Evolutionary conservation across 2,113 vertebrate species (phyloP).

Genomic region (Nerophis ophidion): DNA sequence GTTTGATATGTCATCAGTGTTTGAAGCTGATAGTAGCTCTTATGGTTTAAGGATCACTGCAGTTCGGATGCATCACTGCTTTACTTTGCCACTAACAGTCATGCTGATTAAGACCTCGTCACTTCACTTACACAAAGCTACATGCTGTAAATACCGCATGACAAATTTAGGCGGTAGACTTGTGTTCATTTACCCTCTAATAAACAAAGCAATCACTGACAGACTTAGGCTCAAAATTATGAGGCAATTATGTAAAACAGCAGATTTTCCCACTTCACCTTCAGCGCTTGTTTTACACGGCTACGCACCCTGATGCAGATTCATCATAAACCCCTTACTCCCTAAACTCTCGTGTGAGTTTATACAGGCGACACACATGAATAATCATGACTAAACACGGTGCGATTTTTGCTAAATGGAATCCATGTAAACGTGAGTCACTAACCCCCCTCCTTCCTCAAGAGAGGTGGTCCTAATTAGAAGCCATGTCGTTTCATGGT

Average conservation of each 20-base stretch:
- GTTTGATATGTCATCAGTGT: too few species aligned
- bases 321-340: constrained; percentile 26
- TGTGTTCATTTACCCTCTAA: constrained; percentile 44
- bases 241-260: constrained; percentile 66
- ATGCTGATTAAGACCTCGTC: constrained; percentile 1
- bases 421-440: constrained; percentile 23
- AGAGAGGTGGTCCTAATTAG: constrained; percentile 62
- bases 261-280: constrained; percentile 51
- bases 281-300: constrained; percentile 41
- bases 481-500: constrained; percentile 60
- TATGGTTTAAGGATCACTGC: background rate
- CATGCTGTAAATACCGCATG: constrained; percentile 7
- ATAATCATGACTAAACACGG: constrained; percentile 20
- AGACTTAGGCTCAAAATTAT: constrained; percentile 58
- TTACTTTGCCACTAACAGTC: constrained; percentile 15
- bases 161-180: constrained; percentile 22
- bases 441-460: constrained; percentile 23
- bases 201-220: constrained; percentile 64
- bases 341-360: background rate
- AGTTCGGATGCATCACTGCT: background rate
- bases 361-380: constrained; percentile 13
- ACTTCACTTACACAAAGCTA: constrained; percentile 10
- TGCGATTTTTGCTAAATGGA: constrained; percentile 45
- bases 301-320: constrained; percentile 22
- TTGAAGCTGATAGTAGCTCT: background rate